phyloP scores from a whole-genome alignment of 2,797 vertebrate genomes.

The Lithobates pipiens region DNA sequence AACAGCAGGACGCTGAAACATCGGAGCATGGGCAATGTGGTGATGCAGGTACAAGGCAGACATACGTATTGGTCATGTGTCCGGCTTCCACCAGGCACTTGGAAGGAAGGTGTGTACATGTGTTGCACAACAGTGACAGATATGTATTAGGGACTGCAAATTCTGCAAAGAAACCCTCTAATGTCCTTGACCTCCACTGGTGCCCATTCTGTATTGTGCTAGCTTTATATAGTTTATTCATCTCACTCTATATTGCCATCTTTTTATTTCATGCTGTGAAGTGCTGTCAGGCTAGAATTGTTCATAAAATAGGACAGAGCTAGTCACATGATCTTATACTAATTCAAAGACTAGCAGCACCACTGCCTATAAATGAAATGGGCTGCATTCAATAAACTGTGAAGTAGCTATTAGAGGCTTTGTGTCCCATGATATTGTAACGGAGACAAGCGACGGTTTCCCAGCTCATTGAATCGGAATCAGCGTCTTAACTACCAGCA shows the following conservation, averaged over 20 bases:
- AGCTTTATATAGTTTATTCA: neutral
- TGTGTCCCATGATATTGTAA: slow-evolving; percentile 49
- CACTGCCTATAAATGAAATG: slow-evolving; percentile 18
- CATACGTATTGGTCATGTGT: too few species aligned
- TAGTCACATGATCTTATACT: neutral
- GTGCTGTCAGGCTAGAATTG: neutral
- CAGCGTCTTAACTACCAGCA: slow-evolving; percentile 39
- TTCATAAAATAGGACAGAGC: neutral
- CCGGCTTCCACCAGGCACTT: too few species aligned
- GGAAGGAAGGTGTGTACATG: too few species aligned
- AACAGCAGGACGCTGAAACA: too few species aligned
- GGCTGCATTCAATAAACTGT: slow-evolving; percentile 37
- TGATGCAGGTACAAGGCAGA: too few species aligned
- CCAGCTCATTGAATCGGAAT: slow-evolving; percentile 40
- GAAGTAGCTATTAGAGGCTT: slow-evolving; percentile 37
- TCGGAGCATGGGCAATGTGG: too few species aligned
- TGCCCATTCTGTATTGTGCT: neutral
- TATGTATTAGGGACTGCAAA: too few species aligned
- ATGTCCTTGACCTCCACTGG: neutral
- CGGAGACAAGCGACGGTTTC: slow-evolving; percentile 12
- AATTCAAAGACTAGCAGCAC: slow-evolving; percentile 38
- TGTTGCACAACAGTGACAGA: too few species aligned
- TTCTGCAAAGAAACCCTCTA: neutral
- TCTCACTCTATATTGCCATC: neutral
- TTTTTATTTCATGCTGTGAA: neutral